phyloP scores from a whole-genome alignment of 2,797 vertebrate genomes.

The Phalanger gymnotis region DNA sequence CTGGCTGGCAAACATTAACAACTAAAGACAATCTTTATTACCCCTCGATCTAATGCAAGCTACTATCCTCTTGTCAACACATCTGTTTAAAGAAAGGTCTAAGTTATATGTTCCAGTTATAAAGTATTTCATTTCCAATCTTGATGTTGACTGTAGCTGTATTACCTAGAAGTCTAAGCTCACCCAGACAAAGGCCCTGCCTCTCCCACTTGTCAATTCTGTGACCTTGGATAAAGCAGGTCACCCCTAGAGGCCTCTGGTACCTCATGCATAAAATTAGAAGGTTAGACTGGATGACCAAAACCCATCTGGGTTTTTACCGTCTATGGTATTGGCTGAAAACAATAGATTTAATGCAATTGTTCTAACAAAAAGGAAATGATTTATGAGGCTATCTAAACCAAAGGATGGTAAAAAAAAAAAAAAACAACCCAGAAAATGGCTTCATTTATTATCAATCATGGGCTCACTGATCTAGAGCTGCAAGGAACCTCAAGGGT shows the following conservation, averaged over 20 bases:
- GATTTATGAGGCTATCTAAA: background rate
- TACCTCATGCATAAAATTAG: background rate
- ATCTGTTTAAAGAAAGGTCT: background rate
- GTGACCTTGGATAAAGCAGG: background rate
- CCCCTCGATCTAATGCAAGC: background rate
- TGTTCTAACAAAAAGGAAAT: too few relatives aligned
- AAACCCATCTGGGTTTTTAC: background rate
- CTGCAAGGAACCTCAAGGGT: background rate
- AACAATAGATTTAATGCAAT: background rate
- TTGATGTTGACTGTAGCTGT: slow-evolving; percentile 1
- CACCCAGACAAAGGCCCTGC: background rate
- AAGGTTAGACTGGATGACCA: background rate
- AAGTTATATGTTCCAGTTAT: background rate
- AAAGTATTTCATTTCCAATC: background rate
- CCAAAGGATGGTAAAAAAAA: background rate
- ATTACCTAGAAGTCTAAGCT: background rate
- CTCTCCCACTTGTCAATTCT: background rate
- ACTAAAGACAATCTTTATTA: background rate
- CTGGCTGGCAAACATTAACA: background rate
- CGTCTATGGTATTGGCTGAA: background rate
- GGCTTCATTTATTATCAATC: background rate
- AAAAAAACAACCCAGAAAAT: background rate
- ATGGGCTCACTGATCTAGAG: background rate
- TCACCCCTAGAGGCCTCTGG: background rate
- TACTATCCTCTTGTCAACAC: background rate